phyloP scores from a whole-genome alignment of 2,113 vertebrate genomes.

The Mustela nigripes region DNA sequence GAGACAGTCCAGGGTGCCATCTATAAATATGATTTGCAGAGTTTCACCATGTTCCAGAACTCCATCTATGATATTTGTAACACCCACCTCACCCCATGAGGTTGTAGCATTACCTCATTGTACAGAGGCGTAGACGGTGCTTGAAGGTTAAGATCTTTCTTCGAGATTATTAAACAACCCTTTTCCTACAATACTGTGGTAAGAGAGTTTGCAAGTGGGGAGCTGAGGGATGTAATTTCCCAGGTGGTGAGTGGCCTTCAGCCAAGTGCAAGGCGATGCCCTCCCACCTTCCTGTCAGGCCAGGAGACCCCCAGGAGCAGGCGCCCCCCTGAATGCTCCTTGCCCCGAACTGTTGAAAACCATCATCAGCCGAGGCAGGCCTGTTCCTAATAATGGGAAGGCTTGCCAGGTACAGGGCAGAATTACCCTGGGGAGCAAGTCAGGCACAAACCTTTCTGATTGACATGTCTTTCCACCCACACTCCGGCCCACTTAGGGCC shows the following conservation, averaged over 20 bases:
- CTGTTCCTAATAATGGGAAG: background rate
- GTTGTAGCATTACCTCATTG: background rate
- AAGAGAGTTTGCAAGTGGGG: background rate
- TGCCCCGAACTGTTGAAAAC: background rate
- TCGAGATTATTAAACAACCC: background rate
- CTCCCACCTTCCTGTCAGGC: background rate
- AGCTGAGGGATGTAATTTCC: background rate
- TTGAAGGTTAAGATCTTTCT: background rate
- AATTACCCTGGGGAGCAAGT: background rate
- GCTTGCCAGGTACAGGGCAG: background rate
- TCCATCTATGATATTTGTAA: background rate
- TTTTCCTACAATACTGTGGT: background rate
- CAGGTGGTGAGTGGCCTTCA: background rate
- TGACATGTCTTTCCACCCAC: background rate
- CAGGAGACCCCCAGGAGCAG: background rate
- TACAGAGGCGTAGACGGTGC: background rate
- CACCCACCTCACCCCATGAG: background rate
- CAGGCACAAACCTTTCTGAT: slow-evolving; percentile 37
- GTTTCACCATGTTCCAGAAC: background rate
- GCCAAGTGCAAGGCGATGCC: background rate
- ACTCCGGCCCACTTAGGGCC: background rate
- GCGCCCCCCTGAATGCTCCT: background rate
- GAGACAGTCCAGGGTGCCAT: accelerated
- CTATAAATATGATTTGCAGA: background rate
- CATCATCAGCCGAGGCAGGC: background rate